A percentile compares a stretch with the other conserved stretches of the same genome.
These are phyloP conservation scores for Notocelia uddmanniana DNA, from an alignment of 2,888 invertebrate species.

Conservation along the genomic window DNA sequence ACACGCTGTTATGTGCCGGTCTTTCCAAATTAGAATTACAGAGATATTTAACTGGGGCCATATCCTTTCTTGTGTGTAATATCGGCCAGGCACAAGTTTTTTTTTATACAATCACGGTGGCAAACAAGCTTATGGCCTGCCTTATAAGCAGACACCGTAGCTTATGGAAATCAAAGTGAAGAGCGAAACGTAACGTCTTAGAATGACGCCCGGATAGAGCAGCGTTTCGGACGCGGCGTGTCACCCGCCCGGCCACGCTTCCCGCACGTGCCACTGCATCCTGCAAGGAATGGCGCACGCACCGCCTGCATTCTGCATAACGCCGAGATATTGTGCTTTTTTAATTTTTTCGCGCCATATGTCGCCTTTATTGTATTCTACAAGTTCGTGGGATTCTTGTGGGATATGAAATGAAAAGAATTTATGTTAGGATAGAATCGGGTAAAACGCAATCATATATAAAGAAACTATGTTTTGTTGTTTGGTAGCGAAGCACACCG, in stretches of 20 bases:
- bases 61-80: too few relatives aligned
- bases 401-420: slow-evolving; percentile 6
- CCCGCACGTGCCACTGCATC: slow-evolving; percentile 59
- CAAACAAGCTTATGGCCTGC: too few relatives aligned
- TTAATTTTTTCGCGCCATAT: slow-evolving; percentile 43
- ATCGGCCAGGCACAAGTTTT: too few relatives aligned
- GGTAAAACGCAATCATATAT: background rate
- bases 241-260: slow-evolving; percentile 59
- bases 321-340: slow-evolving; percentile 49
- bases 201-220: background rate
- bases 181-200: background rate
- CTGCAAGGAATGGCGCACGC: slow-evolving; percentile 64
- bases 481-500: too few relatives aligned
- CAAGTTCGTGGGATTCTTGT: slow-evolving; percentile 10
- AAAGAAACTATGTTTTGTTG: background rate
- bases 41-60: too few relatives aligned
- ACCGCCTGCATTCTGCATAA: slow-evolving; percentile 67
- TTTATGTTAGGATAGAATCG: background rate
- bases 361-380: slow-evolving; percentile 29
- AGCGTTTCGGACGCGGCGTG: slow-evolving; percentile 48
- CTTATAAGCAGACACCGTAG: too few relatives aligned
- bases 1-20: too few relatives aligned
- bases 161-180: background rate
- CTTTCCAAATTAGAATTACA: too few relatives aligned
- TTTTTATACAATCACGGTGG: too few relatives aligned